These are phyloP conservation scores for Allobates femoralis DNA, from an alignment of 2,797 vertebrate genomes.

Conservation along the genomic window DNA sequence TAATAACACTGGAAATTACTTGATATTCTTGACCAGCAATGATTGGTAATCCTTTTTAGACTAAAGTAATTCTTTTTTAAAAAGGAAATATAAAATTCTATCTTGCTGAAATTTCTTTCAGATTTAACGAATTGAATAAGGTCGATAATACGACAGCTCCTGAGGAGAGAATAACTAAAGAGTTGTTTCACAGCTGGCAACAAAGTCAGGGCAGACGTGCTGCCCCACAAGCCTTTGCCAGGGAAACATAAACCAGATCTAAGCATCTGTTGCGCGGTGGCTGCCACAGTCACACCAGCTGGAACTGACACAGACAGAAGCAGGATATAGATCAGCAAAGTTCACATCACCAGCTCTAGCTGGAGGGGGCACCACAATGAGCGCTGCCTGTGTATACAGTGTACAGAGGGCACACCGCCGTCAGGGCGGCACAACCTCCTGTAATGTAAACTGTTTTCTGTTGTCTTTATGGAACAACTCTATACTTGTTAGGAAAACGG, in stretches of 20 bases:
- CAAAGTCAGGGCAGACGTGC: constrained; percentile 51
- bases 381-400: constrained; percentile 17
- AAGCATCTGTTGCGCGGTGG: constrained; percentile 66
- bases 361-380: constrained; percentile 2
- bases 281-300: constrained; percentile 70
- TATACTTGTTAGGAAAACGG: constrained; percentile 24
- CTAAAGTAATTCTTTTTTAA: neutral
- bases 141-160: constrained; percentile 27
- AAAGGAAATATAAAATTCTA: neutral
- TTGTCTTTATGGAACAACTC: neutral
- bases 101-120: neutral
- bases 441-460: neutral
- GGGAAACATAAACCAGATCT: constrained; percentile 67
- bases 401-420: neutral
- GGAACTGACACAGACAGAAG: constrained; percentile 56
- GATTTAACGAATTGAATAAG: constrained; percentile 35
- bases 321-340: neutral
- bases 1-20: neutral
- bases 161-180: constrained; percentile 62
- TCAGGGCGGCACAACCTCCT: too few relatives aligned
- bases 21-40: neutral
- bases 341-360: constrained; percentile 29
- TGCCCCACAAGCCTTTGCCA: constrained; percentile 64
- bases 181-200: constrained; percentile 62
- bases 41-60: neutral